These are phyloP conservation scores for Ursus arctos DNA, from an alignment of 2,113 vertebrate species.

Conservation along the genomic window DNA sequence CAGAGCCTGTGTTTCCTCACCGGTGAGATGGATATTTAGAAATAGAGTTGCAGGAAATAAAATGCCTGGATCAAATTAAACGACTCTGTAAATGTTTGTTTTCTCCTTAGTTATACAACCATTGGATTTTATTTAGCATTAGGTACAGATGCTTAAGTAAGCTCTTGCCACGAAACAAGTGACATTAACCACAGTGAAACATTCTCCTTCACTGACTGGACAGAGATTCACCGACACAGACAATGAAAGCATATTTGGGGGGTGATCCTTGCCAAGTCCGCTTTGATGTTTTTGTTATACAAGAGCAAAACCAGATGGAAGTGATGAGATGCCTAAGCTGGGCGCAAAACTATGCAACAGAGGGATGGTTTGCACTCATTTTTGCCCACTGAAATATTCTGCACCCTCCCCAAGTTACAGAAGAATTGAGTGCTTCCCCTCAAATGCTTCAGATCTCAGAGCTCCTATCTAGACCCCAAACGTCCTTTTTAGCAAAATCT, in stretches of 20 bases:
- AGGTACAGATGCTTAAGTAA: constrained; percentile 42
- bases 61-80: constrained; percentile 35
- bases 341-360: constrained; percentile 35
- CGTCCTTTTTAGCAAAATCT: background rate
- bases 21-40: background rate
- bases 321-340: constrained; percentile 69
- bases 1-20: background rate
- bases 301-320: constrained; percentile 76
- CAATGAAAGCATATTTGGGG: constrained; percentile 66
- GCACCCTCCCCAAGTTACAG: background rate
- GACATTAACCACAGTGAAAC: constrained; percentile 68
- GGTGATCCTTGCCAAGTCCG: constrained; percentile 70
- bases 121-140: constrained; percentile 10
- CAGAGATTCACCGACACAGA: constrained; percentile 69
- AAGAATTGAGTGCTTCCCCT: background rate
- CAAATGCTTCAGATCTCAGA: background rate
- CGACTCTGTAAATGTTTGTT: constrained; percentile 1
- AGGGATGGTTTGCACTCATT: constrained; percentile 52
- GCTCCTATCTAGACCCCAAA: background rate
- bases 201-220: constrained; percentile 58
- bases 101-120: constrained; percentile 63
- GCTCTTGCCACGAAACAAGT: constrained; percentile 57
- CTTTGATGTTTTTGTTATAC: constrained; percentile 82
- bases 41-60: constrained; percentile 8
- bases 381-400: constrained; percentile 61